Evolutionary conservation across 2,797 vertebrate species (phyloP), one percentile per base, ranked within the genome.

Genomic region (Florisuga fusca): DNA sequence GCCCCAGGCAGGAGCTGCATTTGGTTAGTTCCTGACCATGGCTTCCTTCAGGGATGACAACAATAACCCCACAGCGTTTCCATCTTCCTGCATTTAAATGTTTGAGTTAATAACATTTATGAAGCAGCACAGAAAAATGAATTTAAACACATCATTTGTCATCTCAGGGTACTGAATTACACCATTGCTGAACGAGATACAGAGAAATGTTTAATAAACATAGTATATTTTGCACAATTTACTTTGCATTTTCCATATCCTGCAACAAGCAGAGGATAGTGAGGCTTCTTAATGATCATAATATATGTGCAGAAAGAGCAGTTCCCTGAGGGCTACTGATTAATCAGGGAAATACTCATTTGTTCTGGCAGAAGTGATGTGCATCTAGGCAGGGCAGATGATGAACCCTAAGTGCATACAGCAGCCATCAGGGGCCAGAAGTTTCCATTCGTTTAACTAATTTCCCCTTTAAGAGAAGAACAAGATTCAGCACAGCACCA

Each of bases 331-430:
- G 96, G 66, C 61, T 68, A 25, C 93, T 85, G 94, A 94, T 96
- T 94, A 95, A 95, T 95, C 96, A 93, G 89, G 95, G 58, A 94
- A 93, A 95, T 87, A 63, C 72, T 95, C 90, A 80, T 94, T 94
- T 93, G 89, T 93, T 94, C 92, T 94, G 89, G 81, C 92, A 95
- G 89, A 87, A 89, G 50, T 61, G 76, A 80, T 89, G 90, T 85
- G 92, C 87, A 89, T 92, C 69, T 77, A 58, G 50, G 72, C 93
- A 94, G 79, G 84, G 89, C 92, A 91, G 45, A 83, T 51, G 84
- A 62, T 83, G 94, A 92, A 85, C 82, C 69, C 75, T 76, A 45
- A 87, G 73, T 76, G 75, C 90, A 77, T 17, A 23, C 41, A 79
- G 57, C 75, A 89, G 87, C 58, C 84, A 80, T 68, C 46, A 29